Evolutionary conservation across 2,797 vertebrate species (phyloP), one percentile per base, ranked within the genome.

Genomic region (Garrulus glandarius): DNA sequence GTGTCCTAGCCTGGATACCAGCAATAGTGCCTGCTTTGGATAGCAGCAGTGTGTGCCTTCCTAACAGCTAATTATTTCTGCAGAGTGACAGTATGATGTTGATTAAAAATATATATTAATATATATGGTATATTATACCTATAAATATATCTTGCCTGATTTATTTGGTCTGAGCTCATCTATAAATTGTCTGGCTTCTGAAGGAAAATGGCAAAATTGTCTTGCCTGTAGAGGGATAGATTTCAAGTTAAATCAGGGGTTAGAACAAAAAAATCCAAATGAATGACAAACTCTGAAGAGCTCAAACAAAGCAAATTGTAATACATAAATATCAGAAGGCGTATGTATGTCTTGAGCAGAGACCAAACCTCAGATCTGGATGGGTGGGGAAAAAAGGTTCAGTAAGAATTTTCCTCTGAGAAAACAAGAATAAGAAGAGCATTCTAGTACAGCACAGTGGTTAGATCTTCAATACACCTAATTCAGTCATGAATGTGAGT

Each of bases 141-240:
- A 96, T 96, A 96, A 97, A 97, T 96, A 94, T 52, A 83, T 96
- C 92, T 85, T 64, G 84, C 43, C 72, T 97, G 95, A 96, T 95
- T 96, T 96, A 96, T 94, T 89, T 94, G 93, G 95, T 97, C 95
- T 96, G 96, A 95, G 95, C 81, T 92, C 76, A 95, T 96, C 92
- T 95, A 95, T 96, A 96, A 96, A 95, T 97, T 95, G 95, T 97
- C 96, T 97, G 81, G 93, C 71, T 97, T 93, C 84, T 97, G 96
- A 97, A 96, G 91, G 84, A 96, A 96, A 95, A 94, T 91, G 89
- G 95, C 72, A 95, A 94, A 93, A 89, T 93, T 80, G 84, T 94
- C 94, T 85, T 96, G 72, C 69, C 29, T 84, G 69, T 52, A 41
- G 92, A 91, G 89, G 95, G 87, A 93, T 84, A 92, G 76, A 85